Evolutionary conservation across 2,888 invertebrate species (phyloP).

Genomic region (Coleophora deauratella): DNA sequence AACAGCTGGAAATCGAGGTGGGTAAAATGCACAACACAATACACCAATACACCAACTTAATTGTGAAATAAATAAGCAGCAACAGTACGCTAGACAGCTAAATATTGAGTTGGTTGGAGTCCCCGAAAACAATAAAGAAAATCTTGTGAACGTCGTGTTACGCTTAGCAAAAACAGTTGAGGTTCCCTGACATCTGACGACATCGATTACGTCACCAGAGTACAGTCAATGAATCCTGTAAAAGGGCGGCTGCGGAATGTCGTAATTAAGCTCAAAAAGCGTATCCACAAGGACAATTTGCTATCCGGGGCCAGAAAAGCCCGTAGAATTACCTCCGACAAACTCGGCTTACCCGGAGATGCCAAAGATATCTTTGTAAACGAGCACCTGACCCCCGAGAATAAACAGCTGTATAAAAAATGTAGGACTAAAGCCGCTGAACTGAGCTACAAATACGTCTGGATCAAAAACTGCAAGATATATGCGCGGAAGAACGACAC

Average conservation of each 20-base stretch:
- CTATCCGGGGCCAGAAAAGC: not conserved
- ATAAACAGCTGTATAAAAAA: not conserved
- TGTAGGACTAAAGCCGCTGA: not conserved
- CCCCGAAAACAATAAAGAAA: not conserved
- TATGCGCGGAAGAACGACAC: not conserved
- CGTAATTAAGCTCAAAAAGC: not conserved
- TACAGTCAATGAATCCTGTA: not conserved
- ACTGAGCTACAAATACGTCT: not conserved
- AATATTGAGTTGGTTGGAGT: not conserved
- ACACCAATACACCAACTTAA: too few relatives aligned
- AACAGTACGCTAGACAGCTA: not conserved
- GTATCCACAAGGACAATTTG: not conserved
- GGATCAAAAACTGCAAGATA: conserved; percentile 2
- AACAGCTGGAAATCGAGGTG: not conserved
- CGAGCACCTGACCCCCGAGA: conserved; percentile 2
- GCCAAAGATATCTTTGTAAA: not conserved
- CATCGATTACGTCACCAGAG: not conserved
- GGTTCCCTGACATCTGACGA: not conserved
- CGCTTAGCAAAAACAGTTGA: not conserved
- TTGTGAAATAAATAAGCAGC: too few relatives aligned
- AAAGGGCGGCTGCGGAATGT: not conserved
- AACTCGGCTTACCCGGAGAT: not conserved
- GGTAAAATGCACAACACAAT: not conserved
- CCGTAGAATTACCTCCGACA: not conserved
- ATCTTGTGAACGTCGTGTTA: not conserved